Percentiles rank a stretch among this genome's conserved stretches.
Conservation (phyloP, 2,888 invertebrate species). For the Synergus umbraculus region DNA sequence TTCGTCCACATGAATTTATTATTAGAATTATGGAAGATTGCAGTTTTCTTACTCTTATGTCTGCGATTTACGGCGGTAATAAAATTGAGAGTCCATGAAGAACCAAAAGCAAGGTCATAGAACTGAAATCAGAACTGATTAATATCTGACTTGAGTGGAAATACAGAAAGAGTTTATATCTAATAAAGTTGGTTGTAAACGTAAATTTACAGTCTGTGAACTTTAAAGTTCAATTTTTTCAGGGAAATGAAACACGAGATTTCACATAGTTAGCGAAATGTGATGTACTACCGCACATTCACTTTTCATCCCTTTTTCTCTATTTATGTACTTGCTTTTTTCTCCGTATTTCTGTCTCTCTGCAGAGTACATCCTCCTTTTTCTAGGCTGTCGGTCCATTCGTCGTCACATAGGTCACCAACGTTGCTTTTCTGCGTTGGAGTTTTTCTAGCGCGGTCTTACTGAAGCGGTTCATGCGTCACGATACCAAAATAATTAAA, state of each 20-base stretch:
- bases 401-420: background rate
- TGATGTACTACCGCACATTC: background rate
- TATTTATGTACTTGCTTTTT: background rate
- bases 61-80: background rate
- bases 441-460: slow-evolving; percentile 50
- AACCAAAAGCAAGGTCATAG: slow-evolving; percentile 1
- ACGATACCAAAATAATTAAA: slow-evolving; percentile 75
- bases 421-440: slow-evolving; percentile 40
- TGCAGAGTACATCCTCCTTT: background rate
- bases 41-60: background rate
- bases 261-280: background rate
- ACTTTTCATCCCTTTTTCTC: slow-evolving; percentile 33
- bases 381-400: slow-evolving; percentile 21
- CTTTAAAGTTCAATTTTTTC: background rate
- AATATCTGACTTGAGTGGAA: background rate
- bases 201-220: too few species aligned
- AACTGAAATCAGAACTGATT: background rate
- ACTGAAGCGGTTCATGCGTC: slow-evolving; percentile 68
- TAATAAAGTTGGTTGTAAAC: background rate
- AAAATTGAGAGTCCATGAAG: background rate
- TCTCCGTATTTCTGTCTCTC: background rate
- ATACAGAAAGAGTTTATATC: background rate
- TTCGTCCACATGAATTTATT: background rate
- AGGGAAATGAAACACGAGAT: background rate
- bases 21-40: background rate